Evolutionary conservation across 2,888 invertebrate species (phyloP).

Genomic region (Melikaiella ostensackeni): DNA sequence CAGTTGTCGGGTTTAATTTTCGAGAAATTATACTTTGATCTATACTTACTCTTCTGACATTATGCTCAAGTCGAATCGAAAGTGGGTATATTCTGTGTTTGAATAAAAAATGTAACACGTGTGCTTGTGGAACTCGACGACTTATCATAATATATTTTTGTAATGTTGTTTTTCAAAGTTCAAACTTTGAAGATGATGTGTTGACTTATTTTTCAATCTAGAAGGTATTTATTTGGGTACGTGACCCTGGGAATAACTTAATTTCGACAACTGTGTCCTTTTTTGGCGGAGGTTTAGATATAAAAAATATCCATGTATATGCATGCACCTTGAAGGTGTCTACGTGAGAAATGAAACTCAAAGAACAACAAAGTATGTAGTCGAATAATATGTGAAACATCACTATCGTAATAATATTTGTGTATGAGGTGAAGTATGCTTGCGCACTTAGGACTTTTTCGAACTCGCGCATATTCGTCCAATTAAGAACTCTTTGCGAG

Average conservation of each 20-base stretch:
- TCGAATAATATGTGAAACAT: background rate
- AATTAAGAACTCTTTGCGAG: slow-evolving; percentile 54
- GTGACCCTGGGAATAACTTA: background rate
- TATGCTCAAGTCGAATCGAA: too few species aligned
- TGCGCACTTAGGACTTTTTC: slow-evolving; percentile 58
- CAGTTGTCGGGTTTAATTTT: slow-evolving; percentile 30
- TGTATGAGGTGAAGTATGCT: slow-evolving; percentile 42
- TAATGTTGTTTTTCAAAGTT: background rate
- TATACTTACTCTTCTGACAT: too few species aligned
- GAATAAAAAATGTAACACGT: background rate
- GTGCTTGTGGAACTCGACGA: background rate
- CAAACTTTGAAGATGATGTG: background rate
- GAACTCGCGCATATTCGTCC: slow-evolving; percentile 57
- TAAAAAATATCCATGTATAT: background rate
- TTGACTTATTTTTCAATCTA: too few species aligned
- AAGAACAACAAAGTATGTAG: background rate
- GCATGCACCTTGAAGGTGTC: background rate
- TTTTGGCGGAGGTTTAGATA: background rate
- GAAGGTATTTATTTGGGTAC: background rate
- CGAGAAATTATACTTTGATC: too few species aligned
- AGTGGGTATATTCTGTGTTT: too few species aligned
- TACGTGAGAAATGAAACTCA: background rate
- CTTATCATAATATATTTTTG: background rate
- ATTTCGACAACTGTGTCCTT: background rate
- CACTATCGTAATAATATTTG: background rate